These are phyloP conservation scores for Auanema freiburgensis DNA, from an alignment of 2,888 invertebrate species.

Conservation along the genomic window DNA sequence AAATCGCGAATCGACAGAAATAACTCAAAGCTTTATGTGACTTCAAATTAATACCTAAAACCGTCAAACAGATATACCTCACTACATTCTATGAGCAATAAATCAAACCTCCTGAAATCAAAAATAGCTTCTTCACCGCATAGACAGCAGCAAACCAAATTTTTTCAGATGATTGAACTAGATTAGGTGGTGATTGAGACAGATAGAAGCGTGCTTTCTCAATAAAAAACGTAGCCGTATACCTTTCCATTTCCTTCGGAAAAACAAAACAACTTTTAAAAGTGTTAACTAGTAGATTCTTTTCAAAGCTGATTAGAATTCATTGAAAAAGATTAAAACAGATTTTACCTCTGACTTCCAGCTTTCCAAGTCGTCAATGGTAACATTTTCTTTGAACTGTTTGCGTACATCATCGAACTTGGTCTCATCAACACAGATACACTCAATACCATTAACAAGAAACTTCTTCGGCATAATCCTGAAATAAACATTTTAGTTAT, in stretches of 20 bases:
- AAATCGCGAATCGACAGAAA: conserved; percentile 11
- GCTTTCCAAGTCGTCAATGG: conserved; percentile 13
- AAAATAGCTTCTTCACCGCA: conserved; percentile 21
- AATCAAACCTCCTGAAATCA: conserved; percentile 17
- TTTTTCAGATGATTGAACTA: conserved; percentile 23
- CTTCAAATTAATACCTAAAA: conserved; percentile 20
- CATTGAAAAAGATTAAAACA: conserved; percentile 27
- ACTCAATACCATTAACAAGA: conserved; percentile 12
- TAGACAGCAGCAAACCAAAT: too few species aligned
- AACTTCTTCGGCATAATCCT: conserved; percentile 20
- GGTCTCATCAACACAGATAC: conserved; percentile 18
- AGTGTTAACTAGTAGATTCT: conserved; percentile 28
- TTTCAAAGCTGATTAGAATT: conserved; percentile 28
- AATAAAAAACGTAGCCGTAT: conserved; percentile 17
- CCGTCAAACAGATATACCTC: conserved; percentile 20
- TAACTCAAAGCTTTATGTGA: conserved; percentile 16
- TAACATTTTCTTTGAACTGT: conserved; percentile 19
- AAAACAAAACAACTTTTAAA: too few species aligned
- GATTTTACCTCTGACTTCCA: conserved; percentile 17
- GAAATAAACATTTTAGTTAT: conserved; percentile 20
- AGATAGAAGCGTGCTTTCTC: conserved; percentile 20
- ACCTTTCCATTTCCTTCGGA: conserved; percentile 25
- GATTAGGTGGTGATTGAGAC: conserved; percentile 17
- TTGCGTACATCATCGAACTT: conserved; percentile 15
- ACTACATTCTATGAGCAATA: conserved; percentile 20